Percentiles rank a stretch among this genome's conserved stretches.
Conservation (phyloP, 2,888 invertebrate species). For the Polyommatus iphigenia region DNA sequence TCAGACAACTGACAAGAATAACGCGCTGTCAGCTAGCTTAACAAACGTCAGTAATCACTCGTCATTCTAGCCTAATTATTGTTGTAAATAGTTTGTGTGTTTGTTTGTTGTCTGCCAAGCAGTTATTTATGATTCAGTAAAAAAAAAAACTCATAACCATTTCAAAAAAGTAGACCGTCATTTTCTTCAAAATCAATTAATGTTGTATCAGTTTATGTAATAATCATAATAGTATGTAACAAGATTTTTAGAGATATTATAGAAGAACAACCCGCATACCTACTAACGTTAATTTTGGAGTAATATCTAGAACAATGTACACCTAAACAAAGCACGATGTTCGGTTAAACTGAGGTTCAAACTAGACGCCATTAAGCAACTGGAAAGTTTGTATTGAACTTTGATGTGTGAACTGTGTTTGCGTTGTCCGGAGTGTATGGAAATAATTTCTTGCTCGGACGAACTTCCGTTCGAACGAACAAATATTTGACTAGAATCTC, state of each 20-base stretch:
- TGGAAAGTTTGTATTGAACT: conserved; percentile 71
- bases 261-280: not conserved
- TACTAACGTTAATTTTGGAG: not conserved
- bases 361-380: conserved; percentile 73
- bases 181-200: not conserved
- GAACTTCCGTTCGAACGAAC: conserved; percentile 67
- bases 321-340: conserved; percentile 20
- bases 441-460: conserved; percentile 73
- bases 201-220: not conserved
- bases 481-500: conserved; percentile 72
- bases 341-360: conserved; percentile 33
- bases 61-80: not conserved
- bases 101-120: not conserved
- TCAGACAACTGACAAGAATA: not conserved
- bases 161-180: not conserved
- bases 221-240: not conserved
- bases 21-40: conserved; percentile 1
- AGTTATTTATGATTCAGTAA: not conserved
- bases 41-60: conserved; percentile 7
- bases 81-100: not conserved
- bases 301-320: conserved; percentile 9
- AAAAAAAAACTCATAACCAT: not conserved
- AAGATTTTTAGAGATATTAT: not conserved
- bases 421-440: conserved; percentile 67
- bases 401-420: conserved; percentile 73